Percentiles rank a stretch among this genome's conserved stretches.
Conservation (phyloP, 2,888 invertebrate genomes). For the Escarpia spicata region DNA sequence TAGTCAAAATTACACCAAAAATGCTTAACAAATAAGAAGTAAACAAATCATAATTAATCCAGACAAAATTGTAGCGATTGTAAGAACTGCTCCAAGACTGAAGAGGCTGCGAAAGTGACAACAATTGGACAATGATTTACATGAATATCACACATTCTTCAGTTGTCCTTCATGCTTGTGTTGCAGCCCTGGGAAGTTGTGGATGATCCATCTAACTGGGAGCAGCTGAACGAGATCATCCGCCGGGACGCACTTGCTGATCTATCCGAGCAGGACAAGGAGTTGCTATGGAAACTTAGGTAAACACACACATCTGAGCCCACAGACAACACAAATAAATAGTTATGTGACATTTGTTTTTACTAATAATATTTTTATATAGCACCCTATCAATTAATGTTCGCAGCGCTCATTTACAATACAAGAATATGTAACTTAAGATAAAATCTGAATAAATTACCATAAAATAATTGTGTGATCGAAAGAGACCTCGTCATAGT, state of each 20-base stretch:
- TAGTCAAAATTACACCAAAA: too few relatives aligned
- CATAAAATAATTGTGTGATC: too few relatives aligned
- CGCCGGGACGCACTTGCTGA: constrained; percentile 68
- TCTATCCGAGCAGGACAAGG: constrained; percentile 70
- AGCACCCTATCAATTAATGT: too few relatives aligned
- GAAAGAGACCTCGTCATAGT: constrained; percentile 23
- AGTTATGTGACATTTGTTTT: neutral
- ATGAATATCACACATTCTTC: neutral
- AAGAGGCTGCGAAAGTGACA: too few relatives aligned
- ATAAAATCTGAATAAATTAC: too few relatives aligned
- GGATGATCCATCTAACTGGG: constrained; percentile 34
- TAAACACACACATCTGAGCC: constrained; percentile 42
- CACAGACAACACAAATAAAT: neutral
- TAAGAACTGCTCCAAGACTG: too few relatives aligned
- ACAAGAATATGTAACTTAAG: too few relatives aligned
- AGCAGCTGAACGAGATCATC: constrained; percentile 61
- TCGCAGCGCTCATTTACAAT: too few relatives aligned
- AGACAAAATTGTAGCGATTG: too few relatives aligned
- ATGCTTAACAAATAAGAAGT: too few relatives aligned
- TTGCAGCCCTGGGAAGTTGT: neutral
- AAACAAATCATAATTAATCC: too few relatives aligned
- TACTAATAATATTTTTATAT: neutral
- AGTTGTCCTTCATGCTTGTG: neutral
- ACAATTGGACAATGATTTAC: too few relatives aligned
- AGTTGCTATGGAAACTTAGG: constrained; percentile 68